phyloP scores from a whole-genome alignment of 1,140 invertebrate species.

The Aphis craccivora region DNA sequence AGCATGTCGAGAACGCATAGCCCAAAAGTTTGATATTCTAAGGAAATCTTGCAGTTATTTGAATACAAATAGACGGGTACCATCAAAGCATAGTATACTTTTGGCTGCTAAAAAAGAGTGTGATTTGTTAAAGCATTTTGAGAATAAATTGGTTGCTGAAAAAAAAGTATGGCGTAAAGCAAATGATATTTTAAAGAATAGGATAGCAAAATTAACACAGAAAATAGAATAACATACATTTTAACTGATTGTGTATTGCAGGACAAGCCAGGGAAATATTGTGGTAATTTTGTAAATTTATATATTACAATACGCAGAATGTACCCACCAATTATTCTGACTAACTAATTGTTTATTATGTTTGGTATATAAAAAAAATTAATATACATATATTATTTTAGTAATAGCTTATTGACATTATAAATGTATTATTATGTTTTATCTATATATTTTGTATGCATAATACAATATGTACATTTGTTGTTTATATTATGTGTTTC shows the following conservation, averaged over 20 bases:
- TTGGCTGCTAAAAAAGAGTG: conserved; percentile 33
- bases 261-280: not conserved
- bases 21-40: not conserved
- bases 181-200: not conserved
- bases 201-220: not conserved
- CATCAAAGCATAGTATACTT: conserved; percentile 49
- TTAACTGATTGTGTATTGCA: not conserved
- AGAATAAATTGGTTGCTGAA: not conserved
- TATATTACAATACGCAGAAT: not conserved
- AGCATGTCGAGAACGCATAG: not conserved
- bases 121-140: not conserved
- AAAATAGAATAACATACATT: not conserved
- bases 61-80: not conserved
- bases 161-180: not conserved
- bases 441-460: not conserved
- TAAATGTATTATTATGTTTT: not conserved
- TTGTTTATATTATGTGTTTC: not conserved
- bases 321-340: not conserved
- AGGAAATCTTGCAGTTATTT: not conserved
- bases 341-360: not conserved
- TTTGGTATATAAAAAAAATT: not conserved
- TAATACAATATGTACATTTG: not conserved
- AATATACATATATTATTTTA: not conserved
- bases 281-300: not conserved
- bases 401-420: not conserved